A percentile compares a stretch with the other conserved stretches of the same genome.
Evolutionary conservation across 1,140 invertebrate species (phyloP).

Genomic region (Bombus impatiens): DNA sequence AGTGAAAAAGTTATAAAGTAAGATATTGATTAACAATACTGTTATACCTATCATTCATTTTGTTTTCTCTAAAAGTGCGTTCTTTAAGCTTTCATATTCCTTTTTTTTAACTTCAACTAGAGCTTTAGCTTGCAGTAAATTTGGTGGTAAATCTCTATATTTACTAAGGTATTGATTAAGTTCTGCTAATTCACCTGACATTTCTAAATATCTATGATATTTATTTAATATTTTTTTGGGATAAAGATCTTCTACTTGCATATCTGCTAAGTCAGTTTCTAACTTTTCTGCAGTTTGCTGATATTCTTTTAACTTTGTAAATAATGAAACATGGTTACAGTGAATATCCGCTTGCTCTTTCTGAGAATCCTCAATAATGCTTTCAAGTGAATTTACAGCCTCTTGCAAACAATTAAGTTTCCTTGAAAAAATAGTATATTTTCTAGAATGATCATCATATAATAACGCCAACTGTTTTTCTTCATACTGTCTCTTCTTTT

Average conservation of each 20-base stretch:
- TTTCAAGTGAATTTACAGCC: conserved; percentile 60
- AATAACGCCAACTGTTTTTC: conserved; percentile 68
- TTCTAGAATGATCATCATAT: conserved; percentile 70
- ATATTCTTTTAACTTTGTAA: conserved; percentile 73
- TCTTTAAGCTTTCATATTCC: conserved; percentile 69
- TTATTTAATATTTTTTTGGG: conserved; percentile 70
- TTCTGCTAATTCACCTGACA: conserved; percentile 65
- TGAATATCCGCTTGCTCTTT: conserved; percentile 65
- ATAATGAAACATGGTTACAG: conserved; percentile 64
- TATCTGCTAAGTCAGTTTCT: conserved; percentile 63
- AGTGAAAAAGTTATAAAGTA: conserved; percentile 4
- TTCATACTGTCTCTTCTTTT: conserved; percentile 64
- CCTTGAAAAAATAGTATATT: conserved; percentile 64
- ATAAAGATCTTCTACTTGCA: conserved; percentile 68
- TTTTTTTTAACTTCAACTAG: conserved; percentile 70
- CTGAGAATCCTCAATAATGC: conserved; percentile 46
- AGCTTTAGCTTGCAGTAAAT: conserved; percentile 76
- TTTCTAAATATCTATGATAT: conserved; percentile 67
- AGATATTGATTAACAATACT: conserved; percentile 42
- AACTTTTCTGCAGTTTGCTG: conserved; percentile 67
- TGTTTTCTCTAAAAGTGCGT: conserved; percentile 45
- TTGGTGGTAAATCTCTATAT: conserved; percentile 76
- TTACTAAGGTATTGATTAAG: conserved; percentile 68
- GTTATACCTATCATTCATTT: conserved; percentile 14
- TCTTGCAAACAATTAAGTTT: conserved; percentile 67